phyloP scores from a whole-genome alignment of 2,888 invertebrate genomes.

The Augiades crinisus region DNA sequence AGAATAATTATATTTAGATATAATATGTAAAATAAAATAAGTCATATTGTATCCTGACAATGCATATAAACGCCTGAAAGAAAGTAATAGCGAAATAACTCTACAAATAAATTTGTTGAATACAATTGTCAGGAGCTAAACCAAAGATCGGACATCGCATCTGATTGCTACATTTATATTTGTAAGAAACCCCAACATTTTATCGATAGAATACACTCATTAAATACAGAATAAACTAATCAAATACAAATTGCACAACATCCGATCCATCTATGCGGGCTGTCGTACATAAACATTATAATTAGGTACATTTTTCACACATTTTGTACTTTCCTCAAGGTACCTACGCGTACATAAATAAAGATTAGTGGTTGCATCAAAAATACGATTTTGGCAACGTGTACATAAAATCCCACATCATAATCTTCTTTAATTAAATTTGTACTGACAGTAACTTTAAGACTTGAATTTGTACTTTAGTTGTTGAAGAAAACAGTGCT shows the following conservation, averaged over 20 bases:
- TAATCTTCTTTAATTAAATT: constrained; percentile 63
- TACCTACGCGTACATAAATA: constrained; percentile 66
- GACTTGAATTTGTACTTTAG: constrained; percentile 81
- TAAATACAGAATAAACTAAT: constrained; percentile 16
- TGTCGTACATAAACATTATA: constrained; percentile 36
- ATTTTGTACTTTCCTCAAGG: constrained; percentile 66
- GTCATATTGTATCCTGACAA: too few species aligned
- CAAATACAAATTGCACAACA: constrained; percentile 20
- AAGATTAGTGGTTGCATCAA: constrained; percentile 64
- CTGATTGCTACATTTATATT: too few species aligned
- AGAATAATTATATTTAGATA: neutral
- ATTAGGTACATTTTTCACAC: constrained; percentile 35
- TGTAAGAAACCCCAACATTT: constrained; percentile 3
- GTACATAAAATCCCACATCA: constrained; percentile 66
- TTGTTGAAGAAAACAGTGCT: constrained; percentile 63
- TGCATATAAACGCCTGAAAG: neutral
- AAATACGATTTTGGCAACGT: constrained; percentile 77
- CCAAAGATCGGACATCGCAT: neutral
- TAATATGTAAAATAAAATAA: neutral
- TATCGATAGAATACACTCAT: neutral
- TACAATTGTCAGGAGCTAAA: neutral
- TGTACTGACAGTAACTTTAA: constrained; percentile 78
- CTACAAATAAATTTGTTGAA: neutral
- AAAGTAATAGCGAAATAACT: constrained; percentile 7
- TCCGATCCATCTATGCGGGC: constrained; percentile 37